A percentile compares a stretch with the other conserved stretches of the same genome.
These are phyloP conservation scores for Andrena praecox DNA, from an alignment of 2,888 invertebrate genomes.

Conservation along the genomic window DNA sequence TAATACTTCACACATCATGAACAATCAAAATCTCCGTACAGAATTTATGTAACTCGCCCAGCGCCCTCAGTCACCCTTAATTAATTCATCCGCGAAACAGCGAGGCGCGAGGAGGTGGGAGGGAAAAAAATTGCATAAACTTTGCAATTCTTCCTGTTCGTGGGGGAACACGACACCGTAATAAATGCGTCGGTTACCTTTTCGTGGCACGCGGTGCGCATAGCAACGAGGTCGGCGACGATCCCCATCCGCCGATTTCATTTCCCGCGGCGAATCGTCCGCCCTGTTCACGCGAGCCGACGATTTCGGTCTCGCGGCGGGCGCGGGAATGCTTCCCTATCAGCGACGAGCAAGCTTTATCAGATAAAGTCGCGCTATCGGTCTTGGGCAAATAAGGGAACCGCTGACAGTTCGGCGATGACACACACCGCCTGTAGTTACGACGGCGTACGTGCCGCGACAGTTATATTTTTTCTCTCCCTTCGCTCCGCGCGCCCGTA, in stretches of 20 bases:
- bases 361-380: constrained; percentile 74
- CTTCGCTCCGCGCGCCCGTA: constrained; percentile 37
- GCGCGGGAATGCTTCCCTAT: constrained; percentile 56
- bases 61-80: constrained; percentile 28
- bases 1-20: neutral
- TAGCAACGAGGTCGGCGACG: constrained; percentile 51
- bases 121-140: constrained; percentile 22
- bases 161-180: constrained; percentile 33
- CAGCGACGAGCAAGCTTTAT: constrained; percentile 62
- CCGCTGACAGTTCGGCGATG: constrained; percentile 71
- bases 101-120: constrained; percentile 8
- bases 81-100: constrained; percentile 48
- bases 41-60: neutral
- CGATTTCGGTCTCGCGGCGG: constrained; percentile 31
- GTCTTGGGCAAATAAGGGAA: constrained; percentile 72
- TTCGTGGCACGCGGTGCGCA: constrained; percentile 48
- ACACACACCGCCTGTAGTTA: constrained; percentile 61
- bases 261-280: constrained; percentile 20
- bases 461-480: constrained; percentile 58
- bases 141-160: constrained; percentile 32
- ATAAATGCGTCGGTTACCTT: constrained; percentile 63
- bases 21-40: neutral
- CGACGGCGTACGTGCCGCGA: constrained; percentile 66
- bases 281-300: neutral
- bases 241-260: constrained; percentile 17